Base-by-base conservation (phyloP, 2,797 vertebrate genomes). In the Ctenopoma kingsleyae region DNA sequence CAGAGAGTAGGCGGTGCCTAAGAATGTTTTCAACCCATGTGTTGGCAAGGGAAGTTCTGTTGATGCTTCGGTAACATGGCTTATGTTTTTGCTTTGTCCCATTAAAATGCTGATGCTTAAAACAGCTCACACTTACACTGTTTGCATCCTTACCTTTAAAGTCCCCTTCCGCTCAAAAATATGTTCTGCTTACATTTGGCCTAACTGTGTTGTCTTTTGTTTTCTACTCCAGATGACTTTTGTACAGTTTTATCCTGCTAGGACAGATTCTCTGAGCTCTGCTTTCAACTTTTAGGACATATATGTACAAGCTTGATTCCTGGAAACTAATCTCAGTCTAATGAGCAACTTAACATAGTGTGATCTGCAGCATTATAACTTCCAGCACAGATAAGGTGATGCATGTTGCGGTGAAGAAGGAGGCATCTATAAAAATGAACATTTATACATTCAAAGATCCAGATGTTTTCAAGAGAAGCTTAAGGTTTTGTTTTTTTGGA, bases 61-160 rank as follows among this genome's bases (percentile, higher is more conserved):
- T 87, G 76, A 90, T 88, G 86, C 77, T 88, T 90, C 78, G 86
- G 83, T 87, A 77, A 88, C 80, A 85, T 92, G 76, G 67, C 87
- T 89, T 87, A 66, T 84, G 86, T 92, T 92, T 81, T 91, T 93
- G 85, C 85, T 92, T 93, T 93, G 90, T 93, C 88, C 87, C 85
- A 94, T 94, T 94, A 93, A 94, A 93, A 89, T 90, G 89, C 87
- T 88, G 84, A 91, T 88, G 87, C 87, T 86, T 89, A 81, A 82
- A 90, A 85, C 52, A 40, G 69, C 58, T 69, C 67, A 62, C 66
- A 51, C 80, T 82, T 25, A 61, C 27, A 41, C 65, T 74, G 76
- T 73, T 73, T 80, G 43, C 19, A 60, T 82, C 50, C 30, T 60
- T 43, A 43, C 67, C 54, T 56, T 81, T 71, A 32, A 51, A 20